Evolutionary conservation across 2,113 vertebrate genomes (phyloP).

Genomic region (Eretmochelys imbricata): DNA sequence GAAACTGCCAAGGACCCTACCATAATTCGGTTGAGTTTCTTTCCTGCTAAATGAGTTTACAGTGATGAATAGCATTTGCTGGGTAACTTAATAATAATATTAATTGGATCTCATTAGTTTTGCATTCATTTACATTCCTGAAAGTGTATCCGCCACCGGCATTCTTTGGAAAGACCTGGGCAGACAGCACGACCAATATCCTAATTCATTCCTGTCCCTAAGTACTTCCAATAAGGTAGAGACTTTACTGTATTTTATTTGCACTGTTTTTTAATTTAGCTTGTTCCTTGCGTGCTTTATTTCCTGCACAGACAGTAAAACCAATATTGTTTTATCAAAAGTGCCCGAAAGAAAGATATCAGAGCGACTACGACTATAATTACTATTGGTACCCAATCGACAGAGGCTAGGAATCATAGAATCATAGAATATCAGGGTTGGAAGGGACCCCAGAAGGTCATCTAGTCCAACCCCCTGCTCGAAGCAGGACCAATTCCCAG

Average conservation of each 20-base stretch:
- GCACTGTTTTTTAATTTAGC: conserved; percentile 25
- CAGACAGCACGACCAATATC: conserved; percentile 52
- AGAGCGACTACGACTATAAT: conserved; percentile 22
- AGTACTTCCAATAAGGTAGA: conserved; percentile 55
- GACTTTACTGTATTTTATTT: conserved; percentile 57
- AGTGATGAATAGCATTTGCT: conserved; percentile 70
- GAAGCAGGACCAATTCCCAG: no score
- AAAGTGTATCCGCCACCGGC: conserved; percentile 61
- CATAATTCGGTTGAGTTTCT: conserved; percentile 64
- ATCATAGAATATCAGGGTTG: no score
- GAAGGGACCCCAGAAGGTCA: no score
- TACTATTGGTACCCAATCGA: neutral
- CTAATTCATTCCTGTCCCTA: conserved; percentile 60
- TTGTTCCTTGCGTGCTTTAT: conserved; percentile 39
- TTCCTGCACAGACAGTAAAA: conserved; percentile 41
- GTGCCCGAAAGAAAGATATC: conserved; percentile 34
- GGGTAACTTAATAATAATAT: conserved; percentile 73
- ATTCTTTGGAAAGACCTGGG: conserved; percentile 42
- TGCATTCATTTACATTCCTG: conserved; percentile 66
- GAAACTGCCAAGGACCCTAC: conserved; percentile 62
- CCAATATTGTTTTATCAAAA: neutral
- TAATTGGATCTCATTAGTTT: conserved; percentile 72
- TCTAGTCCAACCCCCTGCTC: no score
- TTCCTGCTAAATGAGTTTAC: conserved; percentile 62
- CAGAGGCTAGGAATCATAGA: neutral